A percentile compares a stretch with the other conserved stretches of the same genome.
These are phyloP conservation scores for Bovichtus variegatus DNA, from an alignment of 2,797 vertebrate genomes.

Conservation along the genomic window DNA sequence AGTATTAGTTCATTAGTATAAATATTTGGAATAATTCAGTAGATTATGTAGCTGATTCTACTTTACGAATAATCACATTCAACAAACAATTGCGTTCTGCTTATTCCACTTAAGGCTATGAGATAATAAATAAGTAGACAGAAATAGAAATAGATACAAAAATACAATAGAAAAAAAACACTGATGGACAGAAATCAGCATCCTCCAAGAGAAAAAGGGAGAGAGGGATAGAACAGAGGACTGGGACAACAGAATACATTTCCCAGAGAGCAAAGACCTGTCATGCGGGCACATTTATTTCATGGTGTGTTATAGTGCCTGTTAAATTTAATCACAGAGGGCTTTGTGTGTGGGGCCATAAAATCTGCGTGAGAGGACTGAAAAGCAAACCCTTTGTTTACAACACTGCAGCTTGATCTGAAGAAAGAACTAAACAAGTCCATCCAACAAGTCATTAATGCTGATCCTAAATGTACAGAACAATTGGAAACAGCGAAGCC, in stretches of 20 bases:
- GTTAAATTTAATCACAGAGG: slow-evolving; percentile 72
- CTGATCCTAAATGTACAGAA: slow-evolving; percentile 8
- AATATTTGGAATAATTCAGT: too few relatives aligned
- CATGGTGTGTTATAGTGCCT: slow-evolving; percentile 64
- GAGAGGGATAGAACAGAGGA: slow-evolving; percentile 2
- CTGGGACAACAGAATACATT: slow-evolving; percentile 34
- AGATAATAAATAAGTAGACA: not conserved
- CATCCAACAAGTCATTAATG: slow-evolving; percentile 23
- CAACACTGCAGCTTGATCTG: not conserved
- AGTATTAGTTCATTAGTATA: too few relatives aligned
- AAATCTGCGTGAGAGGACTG: slow-evolving; percentile 57
- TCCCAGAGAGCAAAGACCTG: slow-evolving; percentile 42
- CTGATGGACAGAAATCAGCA: not conserved
- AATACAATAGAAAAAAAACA: not conserved
- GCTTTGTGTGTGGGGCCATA: slow-evolving; percentile 73
- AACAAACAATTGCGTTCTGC: not conserved
- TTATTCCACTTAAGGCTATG: not conserved
- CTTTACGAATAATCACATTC: not conserved
- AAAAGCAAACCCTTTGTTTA: slow-evolving; percentile 42
- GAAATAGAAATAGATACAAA: not conserved
- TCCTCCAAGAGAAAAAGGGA: not conserved
- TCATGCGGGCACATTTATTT: slow-evolving; percentile 70
- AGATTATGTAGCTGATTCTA: too few relatives aligned
- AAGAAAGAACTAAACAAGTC: not conserved
- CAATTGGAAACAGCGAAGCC: slow-evolving; percentile 21